Evolutionary conservation across 1,140 invertebrate species (phyloP).

Genomic region (Bradynema listronoti): DNA sequence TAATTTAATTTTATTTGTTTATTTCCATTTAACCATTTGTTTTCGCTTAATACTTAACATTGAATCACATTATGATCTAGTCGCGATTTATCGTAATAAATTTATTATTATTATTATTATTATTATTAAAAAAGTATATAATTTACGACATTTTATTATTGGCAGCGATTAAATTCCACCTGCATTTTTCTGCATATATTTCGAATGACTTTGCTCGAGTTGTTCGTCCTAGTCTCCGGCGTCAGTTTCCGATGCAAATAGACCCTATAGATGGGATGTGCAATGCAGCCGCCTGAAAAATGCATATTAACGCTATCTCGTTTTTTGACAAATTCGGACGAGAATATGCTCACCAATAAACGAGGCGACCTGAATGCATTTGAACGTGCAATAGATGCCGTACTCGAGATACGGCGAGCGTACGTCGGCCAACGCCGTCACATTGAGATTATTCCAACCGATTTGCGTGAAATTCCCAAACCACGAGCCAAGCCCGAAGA

Average conservation of each 20-base stretch:
- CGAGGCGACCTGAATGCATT: conserved; percentile 38
- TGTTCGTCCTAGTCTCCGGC: conserved; percentile 48
- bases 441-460: conserved; percentile 12
- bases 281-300: conserved; percentile 42
- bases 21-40: too few species aligned
- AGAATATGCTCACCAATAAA: conserved; percentile 37
- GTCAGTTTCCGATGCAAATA: conserved; percentile 38
- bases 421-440: conserved; percentile 35
- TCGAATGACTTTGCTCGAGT: conserved; percentile 47
- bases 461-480: conserved; percentile 48
- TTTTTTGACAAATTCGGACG: not conserved
- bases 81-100: too few species aligned
- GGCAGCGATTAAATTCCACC: too few species aligned
- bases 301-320: not conserved
- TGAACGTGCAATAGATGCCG: conserved; percentile 42
- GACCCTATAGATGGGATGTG: conserved; percentile 46
- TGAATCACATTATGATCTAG: too few species aligned
- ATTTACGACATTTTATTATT: too few species aligned
- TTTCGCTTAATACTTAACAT: too few species aligned
- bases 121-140: too few species aligned
- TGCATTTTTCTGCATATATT: conserved; percentile 41
- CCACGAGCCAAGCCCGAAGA: conserved; percentile 48
- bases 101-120: too few species aligned
- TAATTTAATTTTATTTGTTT: too few species aligned
- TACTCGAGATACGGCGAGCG: conserved; percentile 38